Conservation (phyloP, 2,113 vertebrate genomes). For the Platysternon megacephalum region DNA sequence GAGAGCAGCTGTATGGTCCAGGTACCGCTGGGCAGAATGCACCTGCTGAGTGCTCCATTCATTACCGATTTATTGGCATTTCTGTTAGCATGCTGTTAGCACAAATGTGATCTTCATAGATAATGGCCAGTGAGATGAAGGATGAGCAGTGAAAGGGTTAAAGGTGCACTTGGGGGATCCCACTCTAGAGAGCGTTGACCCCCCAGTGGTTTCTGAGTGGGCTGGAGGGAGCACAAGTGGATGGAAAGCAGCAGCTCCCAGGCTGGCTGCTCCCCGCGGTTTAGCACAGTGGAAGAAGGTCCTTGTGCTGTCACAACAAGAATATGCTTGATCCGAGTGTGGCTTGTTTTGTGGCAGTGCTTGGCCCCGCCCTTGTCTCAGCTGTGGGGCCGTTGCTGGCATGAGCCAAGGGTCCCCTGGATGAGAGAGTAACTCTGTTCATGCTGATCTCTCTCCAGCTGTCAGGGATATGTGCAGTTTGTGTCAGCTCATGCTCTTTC, state of each 20-base stretch:
- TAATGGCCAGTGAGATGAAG: neutral
- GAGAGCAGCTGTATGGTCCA: no score
- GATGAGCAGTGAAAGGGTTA: neutral
- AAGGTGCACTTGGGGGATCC: neutral
- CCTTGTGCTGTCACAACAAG: neutral
- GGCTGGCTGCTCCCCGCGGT: neutral
- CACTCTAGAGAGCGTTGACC: accelerated
- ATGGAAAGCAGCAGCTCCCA: no score
- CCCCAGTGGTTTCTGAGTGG: no score
- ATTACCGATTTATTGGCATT: neutral
- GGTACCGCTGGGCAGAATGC: neutral
- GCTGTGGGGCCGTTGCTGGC: neutral
- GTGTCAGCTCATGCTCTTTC: neutral
- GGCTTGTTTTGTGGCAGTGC: no score
- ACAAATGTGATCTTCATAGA: no score
- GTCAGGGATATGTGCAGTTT: neutral
- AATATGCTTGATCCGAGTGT: neutral
- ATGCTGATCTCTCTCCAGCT: neutral
- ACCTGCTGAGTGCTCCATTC: neutral
- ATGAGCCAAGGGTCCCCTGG: neutral
- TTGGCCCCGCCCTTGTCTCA: neutral
- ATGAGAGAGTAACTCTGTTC: neutral
- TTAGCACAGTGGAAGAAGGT: neutral
- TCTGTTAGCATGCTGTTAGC: neutral
- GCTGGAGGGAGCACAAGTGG: neutral